These are phyloP conservation scores for Apotomis turbidana DNA, from an alignment of 2,888 invertebrate genomes.

Conservation along the genomic window DNA sequence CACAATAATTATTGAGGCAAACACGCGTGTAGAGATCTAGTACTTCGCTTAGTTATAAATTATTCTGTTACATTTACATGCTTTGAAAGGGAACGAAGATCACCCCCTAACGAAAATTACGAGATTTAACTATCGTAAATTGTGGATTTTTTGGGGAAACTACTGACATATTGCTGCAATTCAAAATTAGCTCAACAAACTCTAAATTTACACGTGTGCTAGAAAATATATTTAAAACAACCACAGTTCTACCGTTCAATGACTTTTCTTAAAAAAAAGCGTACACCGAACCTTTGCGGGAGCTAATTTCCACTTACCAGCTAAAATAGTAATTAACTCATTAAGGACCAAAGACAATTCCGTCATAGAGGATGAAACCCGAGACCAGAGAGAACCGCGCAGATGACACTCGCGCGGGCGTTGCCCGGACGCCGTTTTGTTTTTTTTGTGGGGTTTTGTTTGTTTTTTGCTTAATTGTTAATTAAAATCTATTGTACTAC, in stretches of 20 bases:
- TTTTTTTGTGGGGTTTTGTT: slow-evolving; percentile 52
- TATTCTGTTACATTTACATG: too few relatives aligned
- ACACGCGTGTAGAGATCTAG: too few relatives aligned
- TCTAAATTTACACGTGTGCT: slow-evolving; percentile 2
- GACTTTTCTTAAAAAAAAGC: slow-evolving; percentile 2
- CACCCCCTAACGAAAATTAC: too few relatives aligned
- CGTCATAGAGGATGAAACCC: slow-evolving; percentile 60
- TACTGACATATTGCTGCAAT: too few relatives aligned
- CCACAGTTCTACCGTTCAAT: neutral
- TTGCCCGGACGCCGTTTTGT: slow-evolving; percentile 66
- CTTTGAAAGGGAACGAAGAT: too few relatives aligned
- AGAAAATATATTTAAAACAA: neutral
- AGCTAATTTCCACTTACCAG: slow-evolving; percentile 20
- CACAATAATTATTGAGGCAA: too few relatives aligned
- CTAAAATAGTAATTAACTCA: slow-evolving; percentile 30
- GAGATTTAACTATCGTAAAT: too few relatives aligned
- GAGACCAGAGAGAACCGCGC: slow-evolving; percentile 68
- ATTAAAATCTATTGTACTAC: neutral
- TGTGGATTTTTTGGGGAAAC: too few relatives aligned
- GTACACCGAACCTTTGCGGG: slow-evolving; percentile 30
- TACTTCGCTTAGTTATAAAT: too few relatives aligned
- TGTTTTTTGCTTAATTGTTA: slow-evolving; percentile 33
- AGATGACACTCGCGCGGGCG: slow-evolving; percentile 68
- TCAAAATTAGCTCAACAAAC: neutral
- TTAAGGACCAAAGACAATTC: slow-evolving; percentile 63